Percentiles rank a stretch among this genome's conserved stretches.
These are phyloP conservation scores for Petrosia ficiformis DNA, from an alignment of 37 sponge, comb jelly and placozoan genomes.

Conservation along the genomic window DNA sequence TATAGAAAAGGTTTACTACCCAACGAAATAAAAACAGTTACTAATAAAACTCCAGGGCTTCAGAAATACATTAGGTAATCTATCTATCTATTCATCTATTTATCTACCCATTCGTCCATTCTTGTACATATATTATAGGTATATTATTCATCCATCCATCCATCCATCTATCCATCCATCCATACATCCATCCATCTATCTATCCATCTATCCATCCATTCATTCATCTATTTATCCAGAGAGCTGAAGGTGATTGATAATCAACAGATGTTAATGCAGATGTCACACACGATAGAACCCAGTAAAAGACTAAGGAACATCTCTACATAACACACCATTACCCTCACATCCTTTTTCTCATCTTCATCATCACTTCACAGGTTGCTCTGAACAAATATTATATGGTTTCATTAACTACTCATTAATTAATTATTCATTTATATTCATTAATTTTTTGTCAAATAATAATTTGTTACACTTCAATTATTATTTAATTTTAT, in stretches of 20 bases:
- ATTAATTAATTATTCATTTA: background rate
- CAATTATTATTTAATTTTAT: background rate
- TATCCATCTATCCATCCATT: too few relatives aligned
- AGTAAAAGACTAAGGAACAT: background rate
- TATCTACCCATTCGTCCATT: too few relatives aligned
- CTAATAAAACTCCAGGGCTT: conserved; percentile 45
- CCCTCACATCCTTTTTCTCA: background rate
- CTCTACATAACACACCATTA: background rate
- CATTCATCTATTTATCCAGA: too few relatives aligned
- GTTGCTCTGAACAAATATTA: background rate
- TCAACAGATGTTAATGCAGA: conserved; percentile 30
- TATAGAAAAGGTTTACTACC: conserved; percentile 25
- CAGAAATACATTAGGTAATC: conserved; percentile 57
- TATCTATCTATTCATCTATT: background rate
- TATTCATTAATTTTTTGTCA: background rate
- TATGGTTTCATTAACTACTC: background rate
- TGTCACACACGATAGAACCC: conserved; percentile 57
- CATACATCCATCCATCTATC: background rate
- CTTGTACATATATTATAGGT: too few relatives aligned
- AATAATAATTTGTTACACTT: background rate
- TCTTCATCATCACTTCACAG: background rate
- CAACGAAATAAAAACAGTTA: conserved; percentile 19
- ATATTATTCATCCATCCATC: too few relatives aligned
- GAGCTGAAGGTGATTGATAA: conserved; percentile 50
- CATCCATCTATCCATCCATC: conserved; percentile 51